A percentile compares a stretch with the other conserved stretches of the same genome.
These are phyloP conservation scores for Chrysopilus asiliformis DNA, from an alignment of 2,888 invertebrate species.

Conservation along the genomic window DNA sequence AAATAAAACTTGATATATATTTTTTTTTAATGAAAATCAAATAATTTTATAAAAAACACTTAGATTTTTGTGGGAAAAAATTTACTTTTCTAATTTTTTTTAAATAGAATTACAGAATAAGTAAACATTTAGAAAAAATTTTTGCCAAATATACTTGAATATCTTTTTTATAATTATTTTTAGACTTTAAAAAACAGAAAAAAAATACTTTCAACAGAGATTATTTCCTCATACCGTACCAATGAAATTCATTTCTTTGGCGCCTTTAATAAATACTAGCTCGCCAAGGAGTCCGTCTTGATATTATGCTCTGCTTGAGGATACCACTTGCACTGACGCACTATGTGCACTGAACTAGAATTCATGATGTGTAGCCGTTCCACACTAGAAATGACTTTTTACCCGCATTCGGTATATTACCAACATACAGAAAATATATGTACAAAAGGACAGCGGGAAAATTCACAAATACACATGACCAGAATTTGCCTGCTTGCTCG, in stretches of 20 bases:
- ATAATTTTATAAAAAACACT: too few species aligned
- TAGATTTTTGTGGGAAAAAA: too few species aligned
- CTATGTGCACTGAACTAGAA: slow-evolving; percentile 26
- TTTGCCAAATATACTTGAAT: too few species aligned
- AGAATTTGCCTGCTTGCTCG: too few species aligned
- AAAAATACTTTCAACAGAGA: not conserved
- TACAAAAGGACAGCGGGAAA: too few species aligned
- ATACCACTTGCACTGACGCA: slow-evolving; percentile 30
- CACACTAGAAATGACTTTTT: slow-evolving; percentile 11
- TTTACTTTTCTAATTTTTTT: too few species aligned
- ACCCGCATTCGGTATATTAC: slow-evolving; percentile 12
- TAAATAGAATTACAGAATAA: too few species aligned
- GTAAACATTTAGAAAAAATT: too few species aligned
- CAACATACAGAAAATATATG: too few species aligned
- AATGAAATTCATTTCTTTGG: slow-evolving; percentile 39
- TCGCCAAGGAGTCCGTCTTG: slow-evolving; percentile 32
- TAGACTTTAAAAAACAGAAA: slow-evolving; percentile 1
- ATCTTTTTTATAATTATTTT: not conserved
- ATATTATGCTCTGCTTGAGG: slow-evolving; percentile 16
- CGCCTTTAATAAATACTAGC: slow-evolving; percentile 36
- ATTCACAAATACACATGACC: too few species aligned
- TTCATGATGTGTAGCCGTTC: slow-evolving; percentile 12
- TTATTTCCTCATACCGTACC: slow-evolving; percentile 26
- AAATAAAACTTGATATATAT: too few species aligned
- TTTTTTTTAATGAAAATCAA: too few species aligned